Conservation (phyloP, 2,888 invertebrate genomes). For the Drosophila robusta region DNA sequence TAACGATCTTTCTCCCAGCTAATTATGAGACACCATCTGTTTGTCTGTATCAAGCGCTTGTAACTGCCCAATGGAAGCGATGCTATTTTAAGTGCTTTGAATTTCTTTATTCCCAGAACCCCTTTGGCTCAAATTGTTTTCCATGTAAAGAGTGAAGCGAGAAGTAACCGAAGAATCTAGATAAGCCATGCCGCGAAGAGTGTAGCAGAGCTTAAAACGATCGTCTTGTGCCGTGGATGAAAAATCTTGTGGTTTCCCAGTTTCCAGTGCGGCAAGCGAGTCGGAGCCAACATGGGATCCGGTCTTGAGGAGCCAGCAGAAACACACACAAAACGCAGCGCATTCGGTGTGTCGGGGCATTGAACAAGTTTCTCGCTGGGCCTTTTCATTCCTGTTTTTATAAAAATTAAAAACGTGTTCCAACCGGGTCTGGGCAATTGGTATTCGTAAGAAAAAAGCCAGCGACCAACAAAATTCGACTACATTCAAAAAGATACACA, state of each 20-base stretch:
- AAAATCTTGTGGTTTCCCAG: conserved; percentile 47
- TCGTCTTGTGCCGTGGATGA: conserved; percentile 10
- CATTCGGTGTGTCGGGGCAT: conserved; percentile 6
- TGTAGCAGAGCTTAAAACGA: conserved; percentile 10
- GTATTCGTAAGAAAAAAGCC: conserved; percentile 45
- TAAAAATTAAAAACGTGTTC: conserved; percentile 67
- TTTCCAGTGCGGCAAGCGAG: conserved; percentile 6
- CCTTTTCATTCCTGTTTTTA: conserved; percentile 50
- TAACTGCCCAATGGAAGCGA: conserved; percentile 35
- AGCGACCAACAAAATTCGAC: conserved; percentile 38
- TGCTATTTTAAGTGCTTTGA: conserved; percentile 69
- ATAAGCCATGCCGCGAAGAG: conserved; percentile 16
- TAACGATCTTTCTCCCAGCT: conserved; percentile 76
- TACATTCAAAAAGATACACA: conserved; percentile 25
- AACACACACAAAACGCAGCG: not conserved
- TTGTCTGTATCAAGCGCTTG: conserved; percentile 16
- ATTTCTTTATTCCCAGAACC: conserved; percentile 75
- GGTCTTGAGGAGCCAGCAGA: conserved; percentile 20
- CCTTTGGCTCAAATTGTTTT: conserved; percentile 58
- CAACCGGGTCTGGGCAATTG: conserved; percentile 24
- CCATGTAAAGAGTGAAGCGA: conserved; percentile 46
- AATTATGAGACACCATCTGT: conserved; percentile 61
- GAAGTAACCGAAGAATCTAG: conserved; percentile 26
- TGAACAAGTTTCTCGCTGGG: conserved; percentile 62
- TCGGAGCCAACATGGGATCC: conserved; percentile 1